Conservation (phyloP, 1,140 invertebrate species). For the Drosophila persimilis region DNA sequence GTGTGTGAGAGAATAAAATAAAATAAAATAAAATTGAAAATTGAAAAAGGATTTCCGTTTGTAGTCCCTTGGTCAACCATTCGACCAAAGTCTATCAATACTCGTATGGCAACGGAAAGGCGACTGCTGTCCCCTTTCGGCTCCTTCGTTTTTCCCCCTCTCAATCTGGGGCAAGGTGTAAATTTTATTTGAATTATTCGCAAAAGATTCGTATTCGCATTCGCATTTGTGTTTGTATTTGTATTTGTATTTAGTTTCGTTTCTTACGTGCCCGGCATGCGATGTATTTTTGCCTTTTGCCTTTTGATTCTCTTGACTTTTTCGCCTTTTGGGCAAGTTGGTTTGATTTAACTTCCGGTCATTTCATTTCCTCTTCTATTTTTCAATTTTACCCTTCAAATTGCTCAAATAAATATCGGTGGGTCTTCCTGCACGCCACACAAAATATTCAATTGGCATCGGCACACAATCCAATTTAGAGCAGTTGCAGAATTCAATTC, state of each 20-base stretch:
- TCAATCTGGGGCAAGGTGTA: constrained; percentile 60
- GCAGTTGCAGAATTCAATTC: too few relatives aligned
- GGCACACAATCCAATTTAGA: too few relatives aligned
- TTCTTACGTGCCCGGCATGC: constrained; percentile 33
- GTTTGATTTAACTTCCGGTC: constrained; percentile 77
- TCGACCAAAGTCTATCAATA: constrained; percentile 52
- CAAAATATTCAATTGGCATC: neutral
- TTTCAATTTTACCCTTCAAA: neutral
- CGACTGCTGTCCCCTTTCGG: neutral
- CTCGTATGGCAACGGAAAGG: too few relatives aligned
- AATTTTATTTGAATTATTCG: constrained; percentile 80
- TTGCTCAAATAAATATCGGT: too few relatives aligned
- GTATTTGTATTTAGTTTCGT: constrained; percentile 47
- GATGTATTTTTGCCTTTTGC: constrained; percentile 7
- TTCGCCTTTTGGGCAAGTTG: constrained; percentile 37
- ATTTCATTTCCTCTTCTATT: constrained; percentile 67
- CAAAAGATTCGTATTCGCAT: constrained; percentile 45
- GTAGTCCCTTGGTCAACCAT: constrained; percentile 62
- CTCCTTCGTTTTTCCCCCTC: neutral
- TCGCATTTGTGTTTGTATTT: constrained; percentile 8
- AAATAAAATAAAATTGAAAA: constrained; percentile 59
- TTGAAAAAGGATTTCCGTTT: constrained; percentile 79
- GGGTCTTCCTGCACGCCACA: too few relatives aligned
- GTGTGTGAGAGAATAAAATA: constrained; percentile 14
- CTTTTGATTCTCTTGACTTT: constrained; percentile 26